Evolutionary conservation across 1,140 invertebrate species (phyloP), one percentile per base, ranked within the genome.

Genomic region (Formica exsecta): DNA sequence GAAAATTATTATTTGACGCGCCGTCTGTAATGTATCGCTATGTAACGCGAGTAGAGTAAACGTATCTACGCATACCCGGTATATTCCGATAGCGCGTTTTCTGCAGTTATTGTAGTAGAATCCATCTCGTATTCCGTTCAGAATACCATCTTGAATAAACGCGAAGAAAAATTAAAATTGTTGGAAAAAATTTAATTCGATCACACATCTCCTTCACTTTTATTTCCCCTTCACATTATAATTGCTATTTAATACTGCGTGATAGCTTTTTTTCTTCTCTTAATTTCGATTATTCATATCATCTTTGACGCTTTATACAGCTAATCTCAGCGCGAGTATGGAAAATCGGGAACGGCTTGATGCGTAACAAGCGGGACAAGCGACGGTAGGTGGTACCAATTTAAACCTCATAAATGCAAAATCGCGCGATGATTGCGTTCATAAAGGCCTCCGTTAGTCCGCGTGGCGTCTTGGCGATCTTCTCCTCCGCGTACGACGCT

Each of bases 381-480:
- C 36, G 84, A 81, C 86, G 68, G 80, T 84, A 87, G 76, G 89
- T 76, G 81, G 75, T 81, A 73, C 48, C 93, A 92, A 94, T 94
- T 94, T 92, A 93, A 94, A 92, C 84, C 92, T 93, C 93, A 92
- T 95, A 94, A 95, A 94, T 94, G 93, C 93, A 92, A 91, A 94
- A 94, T 94, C 91, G 87, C 89, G 92, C 91, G 93, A 94, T 94
- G 93, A 94, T 95, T 92, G 91, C 91, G 90, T 94, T 95, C 92
- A 93, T 94, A 93, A 94, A 94, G 92, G 87, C 86, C 70, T 76
- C 65, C 89, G 86, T 88, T 80, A 87, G 88, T 61, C 66, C 79
- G 90, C 75, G 86, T 87, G 86, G 75, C 90, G 91, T 92, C 89
- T 91, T 92, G 89, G 90, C 85, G 87, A 85, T 64, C 91, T 88